Conservation (phyloP, 2,888 invertebrate species). For the Priocnemis perturbator region DNA sequence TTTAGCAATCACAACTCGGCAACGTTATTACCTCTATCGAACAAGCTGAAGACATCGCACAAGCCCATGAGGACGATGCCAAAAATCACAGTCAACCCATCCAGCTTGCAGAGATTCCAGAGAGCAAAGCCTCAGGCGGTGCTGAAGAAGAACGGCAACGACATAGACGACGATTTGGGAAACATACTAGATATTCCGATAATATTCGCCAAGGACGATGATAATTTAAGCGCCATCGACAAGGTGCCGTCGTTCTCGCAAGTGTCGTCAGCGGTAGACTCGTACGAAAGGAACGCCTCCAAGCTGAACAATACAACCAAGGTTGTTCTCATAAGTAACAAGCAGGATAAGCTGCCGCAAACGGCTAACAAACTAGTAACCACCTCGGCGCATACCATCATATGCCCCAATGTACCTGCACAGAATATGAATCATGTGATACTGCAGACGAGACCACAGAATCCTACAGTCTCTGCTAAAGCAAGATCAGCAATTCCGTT, state of each 20-base stretch:
- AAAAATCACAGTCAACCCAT: conserved; percentile 64
- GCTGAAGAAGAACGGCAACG: conserved; percentile 46
- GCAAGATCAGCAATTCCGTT: conserved; percentile 42
- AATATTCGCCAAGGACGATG: conserved; percentile 81
- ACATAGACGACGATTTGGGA: conserved; percentile 68
- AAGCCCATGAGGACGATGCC: conserved; percentile 59
- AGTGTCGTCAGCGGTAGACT: conserved; percentile 35
- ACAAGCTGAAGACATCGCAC: conserved; percentile 53
- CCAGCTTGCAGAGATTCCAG: conserved; percentile 52
- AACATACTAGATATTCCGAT: conserved; percentile 82
- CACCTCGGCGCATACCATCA: conserved; percentile 47
- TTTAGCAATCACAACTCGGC: conserved; percentile 53
- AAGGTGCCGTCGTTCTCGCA: conserved; percentile 54
- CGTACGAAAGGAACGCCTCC: conserved; percentile 40
- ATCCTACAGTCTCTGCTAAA: conserved; percentile 40
- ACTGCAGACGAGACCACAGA: conserved; percentile 51
- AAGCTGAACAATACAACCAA: conserved; percentile 62
- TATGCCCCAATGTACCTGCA: conserved; percentile 47
- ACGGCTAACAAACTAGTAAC: conserved; percentile 41
- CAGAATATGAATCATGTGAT: conserved; percentile 54
- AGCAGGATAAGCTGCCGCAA: conserved; percentile 62
- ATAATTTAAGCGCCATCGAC: conserved; percentile 66
- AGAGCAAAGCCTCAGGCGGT: conserved; percentile 38
- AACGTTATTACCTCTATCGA: conserved; percentile 57
- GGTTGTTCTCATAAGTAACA: conserved; percentile 69